Conservation (phyloP, 2,888 invertebrate species). For the Eupithecia subumbrata region DNA sequence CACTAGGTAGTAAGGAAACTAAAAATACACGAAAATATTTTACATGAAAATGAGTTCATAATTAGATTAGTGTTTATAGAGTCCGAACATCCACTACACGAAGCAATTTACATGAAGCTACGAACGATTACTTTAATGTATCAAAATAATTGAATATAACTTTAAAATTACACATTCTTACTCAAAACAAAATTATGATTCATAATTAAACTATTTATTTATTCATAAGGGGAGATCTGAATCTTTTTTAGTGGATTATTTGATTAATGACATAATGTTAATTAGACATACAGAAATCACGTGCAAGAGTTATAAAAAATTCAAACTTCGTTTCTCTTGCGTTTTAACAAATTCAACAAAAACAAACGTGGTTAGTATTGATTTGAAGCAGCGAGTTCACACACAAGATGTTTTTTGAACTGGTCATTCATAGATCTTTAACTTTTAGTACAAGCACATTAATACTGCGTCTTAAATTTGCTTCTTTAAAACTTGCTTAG, state of each 20-base stretch:
- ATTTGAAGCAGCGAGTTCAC: conserved; percentile 38
- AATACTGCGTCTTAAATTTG: conserved; percentile 18
- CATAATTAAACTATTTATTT: conserved; percentile 50
- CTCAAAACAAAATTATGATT: conserved; percentile 50
- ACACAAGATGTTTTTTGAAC: conserved; percentile 23
- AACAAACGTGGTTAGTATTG: conserved; percentile 35
- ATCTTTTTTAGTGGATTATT: conserved; percentile 38
- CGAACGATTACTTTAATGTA: conserved; percentile 45
- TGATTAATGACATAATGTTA: conserved; percentile 21
- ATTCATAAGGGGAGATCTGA: conserved; percentile 49
- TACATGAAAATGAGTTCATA: conserved; percentile 52
- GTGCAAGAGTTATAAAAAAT: conserved; percentile 28
- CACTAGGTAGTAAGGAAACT: conserved; percentile 47
- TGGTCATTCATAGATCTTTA: conserved; percentile 27
- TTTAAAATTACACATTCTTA: conserved; percentile 50
- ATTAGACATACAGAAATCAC: conserved; percentile 28
- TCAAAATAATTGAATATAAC: conserved; percentile 54
- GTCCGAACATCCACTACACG: conserved; percentile 38
- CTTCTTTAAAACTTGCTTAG: conserved; percentile 27
- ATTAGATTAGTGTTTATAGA: conserved; percentile 37
- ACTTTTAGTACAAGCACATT: conserved; percentile 33
- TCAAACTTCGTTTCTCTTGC: conserved; percentile 15
- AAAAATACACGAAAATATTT: conserved; percentile 54
- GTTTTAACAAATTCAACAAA: conserved; percentile 31
- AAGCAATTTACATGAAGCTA: conserved; percentile 66